Base-by-base conservation (phyloP, 2,797 vertebrate species). In the Vireo griseus region DNA sequence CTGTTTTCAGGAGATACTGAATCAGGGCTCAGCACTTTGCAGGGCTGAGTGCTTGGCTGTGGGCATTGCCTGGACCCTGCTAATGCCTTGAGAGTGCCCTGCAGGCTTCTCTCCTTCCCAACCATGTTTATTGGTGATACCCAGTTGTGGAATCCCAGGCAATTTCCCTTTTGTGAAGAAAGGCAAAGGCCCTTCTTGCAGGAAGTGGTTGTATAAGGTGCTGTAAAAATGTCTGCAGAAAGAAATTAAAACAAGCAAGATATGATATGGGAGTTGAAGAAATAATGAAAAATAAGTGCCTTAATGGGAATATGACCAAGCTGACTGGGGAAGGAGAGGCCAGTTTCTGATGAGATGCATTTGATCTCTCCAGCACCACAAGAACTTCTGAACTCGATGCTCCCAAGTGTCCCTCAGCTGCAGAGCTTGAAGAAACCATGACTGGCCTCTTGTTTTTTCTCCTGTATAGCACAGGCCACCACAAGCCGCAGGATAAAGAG, bases 181-280 rank as follows among this genome's bases (percentile, higher is more conserved):
- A 67, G 51, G 61, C 52, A 74, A 68, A 68, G 37, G 10, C 26
- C 3, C 8, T 76, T 65, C 21, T 94, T 58, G 55, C 42, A 77
- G 71, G 72, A 89, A 74, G 25, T 0, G 0, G 3, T 45, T 45
- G 12, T 50, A 67, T 26, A 45, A 58, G 45, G 26, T 7, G 11
- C 13, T 39, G 26, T 29, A 59, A 71, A 94, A 77, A 80, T 13
- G 6, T 25, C 54, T 80, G 26, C 16, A 66, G 84, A 72, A 67
- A 67, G 19, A 85, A 87, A 63, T 47, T 9, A 57, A 77, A 91
- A 40, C 26, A 71, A 86, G 19, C 39, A 21, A 13, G 51, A 7
- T 40, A 7, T 13, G 16, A 65, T n/a, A 37, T 5, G 48, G 45
- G 45, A n/a, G 24, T 37, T 87, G 74, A 79, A 87, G 40, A 71